A percentile compares a stretch with the other conserved stretches of the same genome.
These are phyloP conservation scores for Ormyrus nitidulus DNA, from an alignment of 2,888 invertebrate genomes.

Conservation along the genomic window DNA sequence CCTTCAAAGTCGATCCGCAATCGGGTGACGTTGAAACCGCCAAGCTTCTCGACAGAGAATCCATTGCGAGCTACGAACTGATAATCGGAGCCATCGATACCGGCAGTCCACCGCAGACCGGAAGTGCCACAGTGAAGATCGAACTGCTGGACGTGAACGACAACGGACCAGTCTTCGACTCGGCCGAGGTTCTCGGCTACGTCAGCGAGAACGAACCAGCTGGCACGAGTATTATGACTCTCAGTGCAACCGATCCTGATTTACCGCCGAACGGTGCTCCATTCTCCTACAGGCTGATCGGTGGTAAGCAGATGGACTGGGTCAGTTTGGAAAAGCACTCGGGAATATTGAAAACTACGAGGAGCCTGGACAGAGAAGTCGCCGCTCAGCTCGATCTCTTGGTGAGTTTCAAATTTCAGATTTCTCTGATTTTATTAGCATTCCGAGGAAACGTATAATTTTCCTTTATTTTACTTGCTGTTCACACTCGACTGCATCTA, in stretches of 20 bases:
- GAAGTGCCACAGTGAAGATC: slow-evolving; percentile 90
- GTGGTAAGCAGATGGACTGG: slow-evolving; percentile 86
- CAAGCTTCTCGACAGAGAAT: slow-evolving; percentile 87
- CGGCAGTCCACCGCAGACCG: slow-evolving; percentile 92
- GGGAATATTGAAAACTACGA: slow-evolving; percentile 87
- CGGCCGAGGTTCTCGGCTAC: slow-evolving; percentile 82
- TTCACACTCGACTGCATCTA: no score
- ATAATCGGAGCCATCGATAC: slow-evolving; percentile 92
- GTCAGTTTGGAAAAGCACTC: slow-evolving; percentile 88
- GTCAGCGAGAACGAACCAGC: slow-evolving; percentile 92
- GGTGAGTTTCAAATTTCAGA: slow-evolving; percentile 67
- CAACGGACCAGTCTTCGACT: slow-evolving; percentile 90
- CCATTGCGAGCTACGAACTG: slow-evolving; percentile 83
- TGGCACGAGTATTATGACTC: slow-evolving; percentile 87
- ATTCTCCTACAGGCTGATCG: slow-evolving; percentile 87
- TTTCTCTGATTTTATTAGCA: neutral
- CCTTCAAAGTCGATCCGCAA: slow-evolving; percentile 92
- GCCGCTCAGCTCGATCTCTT: slow-evolving; percentile 85
- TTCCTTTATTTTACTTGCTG: no score
- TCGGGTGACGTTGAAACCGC: slow-evolving; percentile 89
- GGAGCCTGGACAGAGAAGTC: slow-evolving; percentile 88
- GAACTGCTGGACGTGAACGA: slow-evolving; percentile 92
- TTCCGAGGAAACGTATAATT: no score
- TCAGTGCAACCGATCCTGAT: slow-evolving; percentile 93
- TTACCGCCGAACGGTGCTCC: slow-evolving; percentile 93